A percentile compares a stretch with the other conserved stretches of the same genome.
Conservation (phyloP, 2,113 vertebrate species). For the Pteruthius melanotis region DNA sequence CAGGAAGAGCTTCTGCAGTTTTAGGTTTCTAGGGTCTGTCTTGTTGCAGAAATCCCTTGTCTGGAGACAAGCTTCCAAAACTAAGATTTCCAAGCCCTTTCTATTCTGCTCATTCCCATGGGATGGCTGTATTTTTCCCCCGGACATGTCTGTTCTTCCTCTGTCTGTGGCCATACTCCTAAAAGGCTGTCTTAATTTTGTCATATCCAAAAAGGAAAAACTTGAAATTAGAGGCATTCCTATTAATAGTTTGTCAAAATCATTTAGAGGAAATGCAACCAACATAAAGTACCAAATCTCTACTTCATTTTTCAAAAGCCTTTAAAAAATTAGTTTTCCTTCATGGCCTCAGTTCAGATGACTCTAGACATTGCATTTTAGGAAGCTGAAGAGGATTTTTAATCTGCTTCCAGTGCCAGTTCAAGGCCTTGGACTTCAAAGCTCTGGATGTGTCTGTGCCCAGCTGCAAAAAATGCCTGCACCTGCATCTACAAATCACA, state of each 20-base stretch:
- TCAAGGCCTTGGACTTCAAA: conserved; percentile 29
- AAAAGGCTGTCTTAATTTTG: not conserved
- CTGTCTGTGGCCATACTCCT: not conserved
- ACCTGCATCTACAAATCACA: not conserved
- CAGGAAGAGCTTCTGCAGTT: not conserved
- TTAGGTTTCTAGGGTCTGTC: not conserved
- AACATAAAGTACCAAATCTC: not conserved
- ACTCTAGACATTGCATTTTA: not conserved
- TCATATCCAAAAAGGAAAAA: not conserved
- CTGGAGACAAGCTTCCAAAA: not conserved
- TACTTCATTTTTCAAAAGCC: not conserved
- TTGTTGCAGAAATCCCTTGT: not conserved
- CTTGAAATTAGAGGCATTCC: not conserved
- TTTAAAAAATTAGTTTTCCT: not conserved
- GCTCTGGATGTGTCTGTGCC: not conserved
- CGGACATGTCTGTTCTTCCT: not conserved
- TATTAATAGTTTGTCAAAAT: not conserved
- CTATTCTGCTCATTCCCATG: not conserved
- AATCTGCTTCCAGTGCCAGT: not conserved
- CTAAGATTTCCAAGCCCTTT: not conserved
- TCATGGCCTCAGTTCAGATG: not conserved
- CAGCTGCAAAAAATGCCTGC: not conserved
- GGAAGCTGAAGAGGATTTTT: not conserved
- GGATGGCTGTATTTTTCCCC: not conserved
- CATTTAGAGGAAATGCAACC: not conserved